Percentiles rank a stretch among this genome's conserved stretches.
phyloP scores from a whole-genome alignment of 2,888 invertebrate genomes.

The Pterobdella sp. region DNA sequence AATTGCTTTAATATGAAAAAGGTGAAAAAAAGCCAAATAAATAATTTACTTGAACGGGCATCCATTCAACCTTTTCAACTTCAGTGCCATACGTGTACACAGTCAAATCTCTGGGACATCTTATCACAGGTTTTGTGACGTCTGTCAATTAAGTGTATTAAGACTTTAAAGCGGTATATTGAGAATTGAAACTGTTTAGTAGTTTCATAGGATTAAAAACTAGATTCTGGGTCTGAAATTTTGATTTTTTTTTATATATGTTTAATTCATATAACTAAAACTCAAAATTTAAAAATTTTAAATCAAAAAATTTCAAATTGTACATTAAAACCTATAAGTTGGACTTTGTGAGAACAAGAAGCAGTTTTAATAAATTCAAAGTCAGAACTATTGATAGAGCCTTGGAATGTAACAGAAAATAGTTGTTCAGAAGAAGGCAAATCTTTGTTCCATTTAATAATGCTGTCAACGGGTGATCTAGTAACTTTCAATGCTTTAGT shows the following conservation, averaged over 20 bases:
- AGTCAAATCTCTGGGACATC: neutral
- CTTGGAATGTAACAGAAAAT: neutral
- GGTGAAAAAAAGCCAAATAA: neutral
- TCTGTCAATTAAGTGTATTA: neutral
- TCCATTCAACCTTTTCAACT: neutral
- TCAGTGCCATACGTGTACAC: neutral
- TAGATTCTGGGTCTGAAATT: too few relatives aligned
- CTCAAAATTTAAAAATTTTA: too few relatives aligned
- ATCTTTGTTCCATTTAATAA: neutral
- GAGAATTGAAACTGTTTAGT: too few relatives aligned
- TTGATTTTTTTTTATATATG: too few relatives aligned
- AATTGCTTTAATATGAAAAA: too few relatives aligned
- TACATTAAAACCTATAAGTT: slow-evolving; percentile 4
- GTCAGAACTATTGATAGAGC: neutral
- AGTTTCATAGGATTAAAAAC: too few relatives aligned
- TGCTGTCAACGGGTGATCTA: neutral
- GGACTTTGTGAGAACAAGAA: neutral
- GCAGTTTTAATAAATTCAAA: neutral
- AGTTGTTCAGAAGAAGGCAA: neutral
- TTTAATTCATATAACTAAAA: too few relatives aligned
- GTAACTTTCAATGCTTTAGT: neutral
- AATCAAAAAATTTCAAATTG: too few relatives aligned
- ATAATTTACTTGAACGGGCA: neutral
- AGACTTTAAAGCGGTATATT: too few relatives aligned
- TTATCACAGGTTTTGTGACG: neutral